Base-by-base conservation (phyloP, 2,888 invertebrate species). In the Periphyllus acericola region DNA sequence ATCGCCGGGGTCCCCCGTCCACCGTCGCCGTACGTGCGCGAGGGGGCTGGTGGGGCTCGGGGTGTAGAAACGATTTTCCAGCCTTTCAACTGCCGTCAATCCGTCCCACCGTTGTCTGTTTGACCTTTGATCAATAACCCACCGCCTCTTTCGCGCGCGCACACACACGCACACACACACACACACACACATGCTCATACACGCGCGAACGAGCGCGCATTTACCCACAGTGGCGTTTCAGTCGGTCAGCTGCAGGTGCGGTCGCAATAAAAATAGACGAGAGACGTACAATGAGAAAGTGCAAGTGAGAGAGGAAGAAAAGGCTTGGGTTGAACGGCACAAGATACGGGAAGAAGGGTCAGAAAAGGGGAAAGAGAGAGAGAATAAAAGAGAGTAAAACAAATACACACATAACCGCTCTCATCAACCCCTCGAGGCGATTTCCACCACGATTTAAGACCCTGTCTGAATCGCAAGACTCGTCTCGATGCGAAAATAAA, bases 51-150 rank as follows among this genome's bases (percentile, higher is more conserved):
- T 46, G 0, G 46, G 46, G n/a, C 46, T 14, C 46, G 46, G 74
- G 52, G 34, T 78, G 46, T 40, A 60, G 29, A 83, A 83, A 85
- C 85, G 85, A 68, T 78, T 85, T 78, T 85, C 76, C 84, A 84
- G 76, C 84, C 66, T 76, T 76, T 84, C 84, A 76, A 76, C 76
- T 76, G 46, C 84, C 76, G 76, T 84, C 85, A 60, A 29, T 83
- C 74, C 78, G 40, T 84, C 75, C 83, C 46, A 25, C 11, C 76
- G 40, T 29, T 78, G 85, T 78, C 68, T 52, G 76, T 76, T 85
- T 85, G 85, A 85, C 85, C 78, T 85, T 85, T 78, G 85, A 85
- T 85, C 85, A 78, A 85, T 85, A 85, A 83, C 75, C 74, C 83
- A 68, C 81, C 52, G 14, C n/a, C 25, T 46, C 46, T 46, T 5